Conservation (phyloP, 2,888 invertebrate species). For the Pegoplata infirma region DNA sequence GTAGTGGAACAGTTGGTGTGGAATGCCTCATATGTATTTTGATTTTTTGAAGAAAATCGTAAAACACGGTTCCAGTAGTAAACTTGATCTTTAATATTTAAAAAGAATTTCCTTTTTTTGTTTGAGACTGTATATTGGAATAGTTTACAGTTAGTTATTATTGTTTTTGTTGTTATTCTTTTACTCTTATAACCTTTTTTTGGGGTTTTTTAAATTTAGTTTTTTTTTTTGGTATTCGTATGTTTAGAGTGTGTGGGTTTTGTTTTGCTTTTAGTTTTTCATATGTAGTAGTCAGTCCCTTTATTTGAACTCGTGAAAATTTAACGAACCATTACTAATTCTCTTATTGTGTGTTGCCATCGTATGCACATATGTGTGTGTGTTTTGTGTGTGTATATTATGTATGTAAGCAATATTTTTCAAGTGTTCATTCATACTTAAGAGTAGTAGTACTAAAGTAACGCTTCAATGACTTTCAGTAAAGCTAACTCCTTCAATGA, state of each 20-base stretch:
- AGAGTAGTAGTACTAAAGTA: conserved; percentile 44
- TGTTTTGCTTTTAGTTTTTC: conserved; percentile 28
- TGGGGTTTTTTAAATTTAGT: too few relatives aligned
- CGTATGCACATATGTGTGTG: background rate
- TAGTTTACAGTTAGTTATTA: conserved; percentile 1
- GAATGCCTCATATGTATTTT: too few relatives aligned
- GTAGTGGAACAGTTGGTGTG: too few relatives aligned
- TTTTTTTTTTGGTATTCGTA: conserved; percentile 8
- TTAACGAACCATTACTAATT: conserved; percentile 55
- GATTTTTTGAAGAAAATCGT: too few relatives aligned
- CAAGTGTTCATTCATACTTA: conserved; percentile 47
- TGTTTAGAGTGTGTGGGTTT: conserved; percentile 2
- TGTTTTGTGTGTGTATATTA: background rate
- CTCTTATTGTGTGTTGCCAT: conserved; percentile 50
- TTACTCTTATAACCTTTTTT: conserved; percentile 25
- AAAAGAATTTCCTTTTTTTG: too few relatives aligned
- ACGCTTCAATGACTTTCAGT: conserved; percentile 50
- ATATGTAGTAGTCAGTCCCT: too few relatives aligned
- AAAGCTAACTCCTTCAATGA: conserved; percentile 50
- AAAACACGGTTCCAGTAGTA: too few relatives aligned
- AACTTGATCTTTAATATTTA: too few relatives aligned
- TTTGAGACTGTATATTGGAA: conserved; percentile 3
- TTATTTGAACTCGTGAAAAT: conserved; percentile 53
- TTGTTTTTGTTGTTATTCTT: conserved; percentile 12
- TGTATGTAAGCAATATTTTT: conserved; percentile 41